A percentile compares a stretch with the other conserved stretches of the same genome.
Evolutionary conservation across 2,888 invertebrate genomes (phyloP).

Genomic region (Troglohyphantes excavatus): DNA sequence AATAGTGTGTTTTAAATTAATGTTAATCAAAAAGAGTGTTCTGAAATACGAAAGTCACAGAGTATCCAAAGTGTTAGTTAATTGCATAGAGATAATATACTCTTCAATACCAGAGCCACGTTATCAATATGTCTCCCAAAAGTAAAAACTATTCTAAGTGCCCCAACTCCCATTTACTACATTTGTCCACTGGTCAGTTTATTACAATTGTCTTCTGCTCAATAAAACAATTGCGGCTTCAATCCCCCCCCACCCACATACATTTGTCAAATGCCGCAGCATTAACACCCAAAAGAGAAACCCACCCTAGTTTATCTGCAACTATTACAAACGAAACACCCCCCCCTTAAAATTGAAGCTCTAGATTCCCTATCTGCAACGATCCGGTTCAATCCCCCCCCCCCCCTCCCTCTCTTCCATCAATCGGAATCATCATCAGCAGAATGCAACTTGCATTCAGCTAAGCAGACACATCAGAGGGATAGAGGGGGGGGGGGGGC

Average conservation of each 20-base stretch:
- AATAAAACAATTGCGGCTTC: neutral
- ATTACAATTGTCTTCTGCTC: neutral
- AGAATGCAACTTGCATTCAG: constrained; percentile 44
- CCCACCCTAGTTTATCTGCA: neutral
- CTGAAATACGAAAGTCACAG: no score
- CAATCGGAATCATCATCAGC: constrained; percentile 58
- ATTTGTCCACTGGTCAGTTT: no score
- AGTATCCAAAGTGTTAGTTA: no score
- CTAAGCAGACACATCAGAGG: constrained; percentile 11
- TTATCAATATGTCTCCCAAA: no score
- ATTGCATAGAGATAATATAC: no score
- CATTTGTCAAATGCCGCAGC: neutral
- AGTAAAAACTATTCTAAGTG: no score
- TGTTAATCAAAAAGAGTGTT: no score
- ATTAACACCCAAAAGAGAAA: neutral
- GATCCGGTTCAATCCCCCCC: constrained; percentile 8
- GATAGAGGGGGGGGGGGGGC: constrained; percentile 2
- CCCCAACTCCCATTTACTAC: no score
- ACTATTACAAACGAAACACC: neutral
- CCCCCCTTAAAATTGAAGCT: constrained; percentile 4
- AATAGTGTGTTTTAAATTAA: no score
- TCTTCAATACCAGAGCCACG: no score
- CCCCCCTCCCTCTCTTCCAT: constrained; percentile 36
- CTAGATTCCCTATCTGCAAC: neutral
- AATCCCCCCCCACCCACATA: neutral